Percentiles rank a stretch among this genome's conserved stretches.
Evolutionary conservation across 2,113 vertebrate genomes (phyloP).

Genomic region (Cacatua alba): DNA sequence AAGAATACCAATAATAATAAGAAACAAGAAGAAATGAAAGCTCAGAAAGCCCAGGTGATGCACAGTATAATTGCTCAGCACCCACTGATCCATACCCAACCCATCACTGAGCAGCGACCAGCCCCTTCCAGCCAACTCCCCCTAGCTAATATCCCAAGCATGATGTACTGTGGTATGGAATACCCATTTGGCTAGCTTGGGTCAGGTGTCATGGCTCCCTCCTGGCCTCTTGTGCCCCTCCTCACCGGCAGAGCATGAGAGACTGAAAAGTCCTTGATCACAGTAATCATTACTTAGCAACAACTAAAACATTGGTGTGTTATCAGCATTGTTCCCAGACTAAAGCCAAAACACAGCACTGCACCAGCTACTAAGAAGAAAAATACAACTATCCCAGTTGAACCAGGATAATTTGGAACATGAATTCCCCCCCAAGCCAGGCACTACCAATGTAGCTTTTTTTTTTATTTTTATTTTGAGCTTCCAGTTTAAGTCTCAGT

Average conservation of each 20-base stretch:
- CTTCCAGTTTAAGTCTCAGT: neutral
- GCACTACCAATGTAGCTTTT: neutral
- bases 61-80: neutral
- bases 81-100: neutral
- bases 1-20: neutral
- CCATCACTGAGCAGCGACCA: neutral
- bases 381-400: neutral
- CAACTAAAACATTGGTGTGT: neutral
- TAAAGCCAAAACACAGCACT: neutral
- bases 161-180: neutral
- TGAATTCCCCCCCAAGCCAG: rapidly evolving
- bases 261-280: neutral
- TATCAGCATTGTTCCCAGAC: neutral
- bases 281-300: neutral
- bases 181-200: neutral
- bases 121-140: neutral
- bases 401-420: neutral
- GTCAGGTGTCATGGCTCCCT: neutral
- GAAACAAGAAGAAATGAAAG: neutral
- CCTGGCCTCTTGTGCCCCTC: neutral
- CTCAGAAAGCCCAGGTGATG: neutral
- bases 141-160: neutral
- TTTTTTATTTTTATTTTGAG: neutral
- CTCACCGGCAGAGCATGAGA: neutral
- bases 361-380: neutral